Percentiles rank a stretch among this genome's conserved stretches.
These are phyloP conservation scores for Acestrorhynchus altus DNA, from an alignment of 2,797 vertebrate genomes.

Conservation along the genomic window DNA sequence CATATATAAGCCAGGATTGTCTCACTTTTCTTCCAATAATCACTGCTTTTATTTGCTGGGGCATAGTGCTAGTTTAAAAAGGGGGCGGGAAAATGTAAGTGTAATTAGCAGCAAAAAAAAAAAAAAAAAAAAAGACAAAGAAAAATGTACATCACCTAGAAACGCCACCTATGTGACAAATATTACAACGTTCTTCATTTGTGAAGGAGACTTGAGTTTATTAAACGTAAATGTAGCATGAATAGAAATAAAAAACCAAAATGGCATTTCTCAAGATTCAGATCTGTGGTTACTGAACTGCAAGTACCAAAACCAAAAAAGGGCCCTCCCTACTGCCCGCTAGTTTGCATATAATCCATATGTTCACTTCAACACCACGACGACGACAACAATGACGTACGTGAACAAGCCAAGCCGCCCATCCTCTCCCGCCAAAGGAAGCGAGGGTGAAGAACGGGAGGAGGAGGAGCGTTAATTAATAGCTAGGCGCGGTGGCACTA, in stretches of 20 bases:
- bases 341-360: conserved; percentile 73
- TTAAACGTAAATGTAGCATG: not conserved
- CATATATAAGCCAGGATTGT: conserved; percentile 43
- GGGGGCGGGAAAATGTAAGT: not conserved
- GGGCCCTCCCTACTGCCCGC: conserved; percentile 52
- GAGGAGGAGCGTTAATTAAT: conserved; percentile 33
- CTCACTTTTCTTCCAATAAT: conserved; percentile 35
- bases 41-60: conserved; percentile 28
- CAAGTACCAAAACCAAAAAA: conserved; percentile 42
- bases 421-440: conserved; percentile 42
- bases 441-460: conserved; percentile 36
- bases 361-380: conserved; percentile 65
- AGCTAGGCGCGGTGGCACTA: conserved; percentile 52
- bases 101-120: not conserved
- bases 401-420: conserved; percentile 56
- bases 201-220: not conserved
- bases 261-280: no score
- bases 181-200: not conserved
- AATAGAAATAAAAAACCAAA: conserved; percentile 42
- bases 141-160: conserved; percentile 8
- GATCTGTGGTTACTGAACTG: conserved; percentile 36
- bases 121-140: not conserved
- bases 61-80: conserved; percentile 35
- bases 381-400: conserved; percentile 56
- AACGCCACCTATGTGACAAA: not conserved